Conservation (phyloP, 2,888 invertebrate genomes). For the Epistrophe eligans region DNA sequence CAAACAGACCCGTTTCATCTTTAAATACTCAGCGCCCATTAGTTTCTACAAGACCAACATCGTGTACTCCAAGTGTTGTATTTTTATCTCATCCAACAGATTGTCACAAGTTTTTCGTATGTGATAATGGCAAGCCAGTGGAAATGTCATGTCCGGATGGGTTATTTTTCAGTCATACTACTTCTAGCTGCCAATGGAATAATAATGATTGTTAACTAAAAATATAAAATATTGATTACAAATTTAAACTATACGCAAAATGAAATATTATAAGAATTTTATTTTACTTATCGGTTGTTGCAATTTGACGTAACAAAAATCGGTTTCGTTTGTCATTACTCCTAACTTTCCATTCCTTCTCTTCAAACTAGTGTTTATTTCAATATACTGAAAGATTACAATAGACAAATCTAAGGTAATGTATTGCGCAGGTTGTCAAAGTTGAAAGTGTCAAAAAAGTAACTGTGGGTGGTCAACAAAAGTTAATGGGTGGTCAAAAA, state of each 20-base stretch:
- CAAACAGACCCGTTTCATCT: neutral
- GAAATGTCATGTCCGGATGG: slow-evolving; percentile 66
- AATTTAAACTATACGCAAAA: neutral
- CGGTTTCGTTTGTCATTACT: neutral
- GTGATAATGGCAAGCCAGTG: slow-evolving; percentile 61
- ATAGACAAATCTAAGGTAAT: too few species aligned
- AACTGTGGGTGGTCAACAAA: too few species aligned
- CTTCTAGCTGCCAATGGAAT: slow-evolving; percentile 76
- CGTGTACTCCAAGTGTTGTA: slow-evolving; percentile 35
- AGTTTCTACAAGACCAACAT: neutral
- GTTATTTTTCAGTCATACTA: slow-evolving; percentile 70
- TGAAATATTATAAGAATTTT: neutral
- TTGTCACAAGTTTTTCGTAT: slow-evolving; percentile 74
- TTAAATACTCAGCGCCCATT: neutral
- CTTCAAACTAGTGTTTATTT: too few species aligned
- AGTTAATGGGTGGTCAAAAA: too few species aligned
- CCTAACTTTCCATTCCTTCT: too few species aligned
- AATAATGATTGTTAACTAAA: slow-evolving; percentile 35
- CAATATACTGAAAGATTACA: too few species aligned
- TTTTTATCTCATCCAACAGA: slow-evolving; percentile 58
- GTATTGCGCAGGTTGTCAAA: too few species aligned
- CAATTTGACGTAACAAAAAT: neutral
- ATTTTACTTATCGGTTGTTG: neutral
- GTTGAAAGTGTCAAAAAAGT: too few species aligned
- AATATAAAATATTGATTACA: neutral